Evolutionary conservation across 2,113 vertebrate species (phyloP).

Genomic region (Microcebus tavaratra): DNA sequence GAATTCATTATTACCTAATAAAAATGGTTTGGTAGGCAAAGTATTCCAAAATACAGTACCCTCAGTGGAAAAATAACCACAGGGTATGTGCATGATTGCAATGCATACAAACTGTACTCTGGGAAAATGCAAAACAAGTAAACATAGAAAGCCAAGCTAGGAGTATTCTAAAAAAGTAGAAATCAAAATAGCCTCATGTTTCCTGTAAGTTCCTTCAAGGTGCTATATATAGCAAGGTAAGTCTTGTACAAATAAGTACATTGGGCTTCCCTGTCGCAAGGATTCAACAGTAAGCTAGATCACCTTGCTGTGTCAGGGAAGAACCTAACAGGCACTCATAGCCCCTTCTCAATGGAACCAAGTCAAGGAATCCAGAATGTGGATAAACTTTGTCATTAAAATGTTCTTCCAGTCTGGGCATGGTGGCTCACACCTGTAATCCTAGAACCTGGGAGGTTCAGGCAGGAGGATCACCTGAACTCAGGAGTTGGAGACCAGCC

Average conservation of each 20-base stretch:
- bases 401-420: not conserved
- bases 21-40: not conserved
- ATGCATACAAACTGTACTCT: not conserved
- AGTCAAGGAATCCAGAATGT: not conserved
- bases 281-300: not conserved
- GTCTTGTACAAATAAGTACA: not conserved
- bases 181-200: slow-evolving; percentile 38
- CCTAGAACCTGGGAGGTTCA: too few species aligned
- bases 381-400: not conserved
- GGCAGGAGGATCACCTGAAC: too few species aligned
- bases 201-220: not conserved
- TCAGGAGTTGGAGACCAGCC: too few species aligned
- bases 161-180: slow-evolving; percentile 10
- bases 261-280: not conserved
- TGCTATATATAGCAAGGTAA: slow-evolving; percentile 50
- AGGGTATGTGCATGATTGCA: not conserved
- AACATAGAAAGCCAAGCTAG: not conserved
- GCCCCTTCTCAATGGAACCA: not conserved
- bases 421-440: too few species aligned
- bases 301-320: not conserved
- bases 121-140: not conserved
- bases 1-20: not conserved
- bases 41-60: not conserved
- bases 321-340: too few species aligned
- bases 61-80: not conserved